phyloP scores from a whole-genome alignment of 2,113 vertebrate species.

The Calyptommatus sinebrachiatus region DNA sequence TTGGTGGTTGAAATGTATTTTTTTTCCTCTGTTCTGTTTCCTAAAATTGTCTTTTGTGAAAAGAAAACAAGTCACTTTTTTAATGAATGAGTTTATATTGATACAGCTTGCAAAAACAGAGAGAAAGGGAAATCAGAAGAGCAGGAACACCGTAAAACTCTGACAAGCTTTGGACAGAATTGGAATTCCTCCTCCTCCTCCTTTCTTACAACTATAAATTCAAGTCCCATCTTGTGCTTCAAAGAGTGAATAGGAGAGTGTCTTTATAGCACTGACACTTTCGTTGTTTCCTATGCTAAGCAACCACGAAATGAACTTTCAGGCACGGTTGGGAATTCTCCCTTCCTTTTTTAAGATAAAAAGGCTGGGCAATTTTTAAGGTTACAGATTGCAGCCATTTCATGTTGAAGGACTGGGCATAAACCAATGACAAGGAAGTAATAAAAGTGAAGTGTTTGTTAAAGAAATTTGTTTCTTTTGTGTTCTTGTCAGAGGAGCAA shows the following conservation, averaged over 20 bases:
- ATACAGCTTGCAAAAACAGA: background rate
- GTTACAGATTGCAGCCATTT: conserved; percentile 23
- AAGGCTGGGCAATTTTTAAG: conserved; percentile 32
- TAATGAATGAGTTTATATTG: background rate
- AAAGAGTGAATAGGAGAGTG: conserved; percentile 29
- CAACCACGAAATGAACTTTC: background rate
- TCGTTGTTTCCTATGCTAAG: conserved; percentile 4
- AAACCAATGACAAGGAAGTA: conserved; percentile 41
- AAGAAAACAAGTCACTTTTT: background rate
- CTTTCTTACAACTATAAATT: conserved; percentile 35
- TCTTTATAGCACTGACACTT: conserved; percentile 3
- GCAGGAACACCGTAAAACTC: background rate
- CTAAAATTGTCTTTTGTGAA: background rate
- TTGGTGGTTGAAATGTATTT: background rate
- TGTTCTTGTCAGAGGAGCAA: conserved; percentile 31
- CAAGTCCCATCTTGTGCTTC: conserved; percentile 25
- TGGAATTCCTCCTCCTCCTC: background rate
- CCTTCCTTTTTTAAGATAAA: conserved; percentile 23
- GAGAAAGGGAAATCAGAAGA: background rate
- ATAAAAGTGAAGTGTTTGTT: conserved; percentile 47
- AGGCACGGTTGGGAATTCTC: conserved; percentile 32
- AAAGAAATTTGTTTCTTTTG: conserved; percentile 33
- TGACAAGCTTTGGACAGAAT: background rate
- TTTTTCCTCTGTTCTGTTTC: background rate
- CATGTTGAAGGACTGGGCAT: conserved; percentile 18